Evolutionary conservation across 1,140 invertebrate species (phyloP).

Genomic region (Sitodiplosis mosellana): DNA sequence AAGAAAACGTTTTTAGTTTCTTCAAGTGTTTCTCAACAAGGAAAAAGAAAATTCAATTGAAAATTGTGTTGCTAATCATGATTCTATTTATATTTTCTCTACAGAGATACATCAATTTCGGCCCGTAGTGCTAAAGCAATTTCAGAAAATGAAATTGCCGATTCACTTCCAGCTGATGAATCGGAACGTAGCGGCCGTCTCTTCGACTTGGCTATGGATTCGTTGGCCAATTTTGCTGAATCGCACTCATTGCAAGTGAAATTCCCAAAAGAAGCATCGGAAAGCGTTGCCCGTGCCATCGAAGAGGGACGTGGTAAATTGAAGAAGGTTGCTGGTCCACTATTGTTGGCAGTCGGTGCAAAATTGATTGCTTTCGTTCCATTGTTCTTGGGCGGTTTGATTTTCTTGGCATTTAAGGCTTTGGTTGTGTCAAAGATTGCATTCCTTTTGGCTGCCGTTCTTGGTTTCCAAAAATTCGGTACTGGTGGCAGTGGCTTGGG

Average conservation of each 20-base stretch:
- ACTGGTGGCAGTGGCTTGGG: slow-evolving; percentile 26
- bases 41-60: too few relatives aligned
- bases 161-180: slow-evolving; percentile 30
- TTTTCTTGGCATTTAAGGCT: slow-evolving; percentile 52
- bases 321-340: slow-evolving; percentile 46
- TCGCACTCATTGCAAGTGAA: slow-evolving; percentile 39
- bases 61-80: too few relatives aligned
- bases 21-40: too few relatives aligned
- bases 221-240: slow-evolving; percentile 32
- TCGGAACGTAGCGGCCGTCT: slow-evolving; percentile 31
- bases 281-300: slow-evolving; percentile 33
- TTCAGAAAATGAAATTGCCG: slow-evolving; percentile 31
- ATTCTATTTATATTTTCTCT: slow-evolving; percentile 2
- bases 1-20: too few relatives aligned
- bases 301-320: slow-evolving; percentile 50
- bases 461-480: slow-evolving; percentile 45
- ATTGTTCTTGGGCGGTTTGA: slow-evolving; percentile 43
- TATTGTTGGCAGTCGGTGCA: slow-evolving; percentile 41
- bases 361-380: slow-evolving; percentile 49
- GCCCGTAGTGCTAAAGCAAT: slow-evolving; percentile 28
- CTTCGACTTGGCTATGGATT: slow-evolving; percentile 32
- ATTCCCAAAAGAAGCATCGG: slow-evolving; percentile 30
- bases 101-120: slow-evolving; percentile 21
- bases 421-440: slow-evolving; percentile 55
- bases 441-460: slow-evolving; percentile 42